Evolutionary conservation across 2,113 vertebrate species (phyloP).

Genomic region (Sylvicapra grimmia): DNA sequence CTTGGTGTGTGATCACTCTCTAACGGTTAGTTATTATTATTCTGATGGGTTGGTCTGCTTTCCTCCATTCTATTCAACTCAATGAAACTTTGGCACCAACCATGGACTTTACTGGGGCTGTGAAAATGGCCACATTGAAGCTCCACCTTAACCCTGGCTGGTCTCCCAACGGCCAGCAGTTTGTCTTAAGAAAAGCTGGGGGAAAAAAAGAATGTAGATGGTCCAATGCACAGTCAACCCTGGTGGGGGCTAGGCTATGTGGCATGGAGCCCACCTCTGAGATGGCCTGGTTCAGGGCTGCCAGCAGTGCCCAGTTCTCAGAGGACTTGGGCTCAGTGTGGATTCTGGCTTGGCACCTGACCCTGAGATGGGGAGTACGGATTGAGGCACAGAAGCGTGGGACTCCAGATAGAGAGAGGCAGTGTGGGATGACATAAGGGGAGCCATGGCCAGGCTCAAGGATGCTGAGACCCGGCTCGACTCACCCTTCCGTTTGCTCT

Average conservation of each 20-base stretch:
- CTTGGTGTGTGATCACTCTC: not conserved
- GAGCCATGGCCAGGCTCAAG: not conserved
- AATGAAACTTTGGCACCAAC: constrained; percentile 29
- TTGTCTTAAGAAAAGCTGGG: not conserved
- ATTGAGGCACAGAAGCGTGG: not conserved
- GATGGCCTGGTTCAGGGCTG: not conserved
- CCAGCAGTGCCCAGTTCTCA: not conserved
- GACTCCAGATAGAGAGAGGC: not conserved
- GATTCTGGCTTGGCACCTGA: not conserved
- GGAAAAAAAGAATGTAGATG: not conserved
- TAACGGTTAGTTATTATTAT: constrained; percentile 29
- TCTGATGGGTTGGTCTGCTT: constrained; percentile 41
- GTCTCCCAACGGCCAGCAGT: not conserved
- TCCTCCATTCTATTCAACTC: constrained; percentile 45
- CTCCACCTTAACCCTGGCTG: not conserved
- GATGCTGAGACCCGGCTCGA: not conserved
- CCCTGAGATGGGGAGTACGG: not conserved
- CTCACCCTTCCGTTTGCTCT: not conserved
- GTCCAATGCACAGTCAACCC: not conserved
- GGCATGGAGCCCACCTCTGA: not conserved
- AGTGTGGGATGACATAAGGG: not conserved
- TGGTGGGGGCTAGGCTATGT: not conserved
- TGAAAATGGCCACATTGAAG: constrained; percentile 35
- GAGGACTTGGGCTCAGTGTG: not conserved
- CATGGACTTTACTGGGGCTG: not conserved